phyloP scores from a whole-genome alignment of 2,888 invertebrate genomes.

The Pharmacophagus antenor region DNA sequence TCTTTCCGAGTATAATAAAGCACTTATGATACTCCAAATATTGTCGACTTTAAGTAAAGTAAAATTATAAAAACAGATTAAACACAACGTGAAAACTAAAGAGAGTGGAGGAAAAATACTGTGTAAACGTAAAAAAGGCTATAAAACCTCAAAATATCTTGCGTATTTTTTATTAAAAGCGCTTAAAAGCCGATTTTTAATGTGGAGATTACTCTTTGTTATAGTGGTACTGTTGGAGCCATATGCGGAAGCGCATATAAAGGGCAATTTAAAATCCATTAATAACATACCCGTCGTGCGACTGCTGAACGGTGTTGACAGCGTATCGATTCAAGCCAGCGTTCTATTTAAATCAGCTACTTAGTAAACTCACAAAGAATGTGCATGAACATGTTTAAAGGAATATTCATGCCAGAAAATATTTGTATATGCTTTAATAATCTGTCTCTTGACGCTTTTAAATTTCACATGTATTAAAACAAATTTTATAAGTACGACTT shows the following conservation, averaged over 20 bases:
- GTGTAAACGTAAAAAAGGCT: neutral
- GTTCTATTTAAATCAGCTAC: constrained; percentile 24
- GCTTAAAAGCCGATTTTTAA: constrained; percentile 12
- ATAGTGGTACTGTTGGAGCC: constrained; percentile 14
- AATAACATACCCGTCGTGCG: constrained; percentile 56
- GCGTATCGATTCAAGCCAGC: constrained; percentile 31
- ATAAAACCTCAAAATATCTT: neutral
- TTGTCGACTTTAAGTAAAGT: no score
- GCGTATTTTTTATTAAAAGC: neutral
- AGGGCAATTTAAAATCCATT: constrained; percentile 70
- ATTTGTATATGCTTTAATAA: neutral
- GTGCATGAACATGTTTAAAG: neutral
- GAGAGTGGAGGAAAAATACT: no score
- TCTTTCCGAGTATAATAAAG: no score
- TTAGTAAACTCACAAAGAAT: constrained; percentile 17
- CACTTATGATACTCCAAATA: no score
- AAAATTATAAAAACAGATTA: neutral
- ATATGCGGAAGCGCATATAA: constrained; percentile 56
- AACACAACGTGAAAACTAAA: neutral
- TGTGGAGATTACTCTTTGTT: constrained; percentile 23
- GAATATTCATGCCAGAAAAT: neutral
- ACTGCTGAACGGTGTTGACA: constrained; percentile 37
- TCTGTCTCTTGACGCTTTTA: neutral
- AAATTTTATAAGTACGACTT: no score
- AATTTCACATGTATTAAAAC: neutral